Conservation (phyloP, 2,113 vertebrate genomes). For the Antechinus stuartii region DNA sequence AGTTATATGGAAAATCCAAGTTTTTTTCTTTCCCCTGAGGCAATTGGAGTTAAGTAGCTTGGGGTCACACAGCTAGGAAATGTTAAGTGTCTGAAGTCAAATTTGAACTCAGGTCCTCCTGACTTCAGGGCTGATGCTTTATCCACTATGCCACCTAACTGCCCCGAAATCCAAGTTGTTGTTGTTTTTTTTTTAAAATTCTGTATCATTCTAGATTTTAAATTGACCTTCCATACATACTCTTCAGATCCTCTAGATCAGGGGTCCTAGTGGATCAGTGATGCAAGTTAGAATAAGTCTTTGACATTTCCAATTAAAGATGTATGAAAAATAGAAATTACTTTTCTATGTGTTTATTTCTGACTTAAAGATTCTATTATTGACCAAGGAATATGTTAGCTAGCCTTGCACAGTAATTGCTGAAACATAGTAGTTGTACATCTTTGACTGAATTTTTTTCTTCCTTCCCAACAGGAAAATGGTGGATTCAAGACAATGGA, state of each 20-base stretch:
- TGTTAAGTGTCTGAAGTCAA: no score
- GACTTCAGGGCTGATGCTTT: no score
- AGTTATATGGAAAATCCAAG: conserved; percentile 11
- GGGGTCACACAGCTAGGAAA: no score
- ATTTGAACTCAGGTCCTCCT: no score
- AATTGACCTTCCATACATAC: not conserved
- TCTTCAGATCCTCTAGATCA: conserved; percentile 19
- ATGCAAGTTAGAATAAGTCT: not conserved
- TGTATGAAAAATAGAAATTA: not conserved
- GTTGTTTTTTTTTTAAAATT: not conserved
- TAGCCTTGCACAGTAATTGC: not conserved
- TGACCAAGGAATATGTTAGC: not conserved
- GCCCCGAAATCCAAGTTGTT: no score
- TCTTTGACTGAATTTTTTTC: conserved; percentile 59
- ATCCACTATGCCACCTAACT: no score
- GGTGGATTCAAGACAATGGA: conserved; percentile 90
- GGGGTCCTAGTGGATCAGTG: not conserved
- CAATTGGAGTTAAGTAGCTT: no score
- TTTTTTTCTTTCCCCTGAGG: not conserved
- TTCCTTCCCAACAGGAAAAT: conserved; percentile 87
- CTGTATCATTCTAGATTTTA: conserved; percentile 28
- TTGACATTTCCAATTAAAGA: not conserved
- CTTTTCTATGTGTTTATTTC: not conserved
- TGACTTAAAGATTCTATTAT: not conserved
- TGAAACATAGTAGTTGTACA: not conserved